Conservation (phyloP, 1,140 invertebrate genomes). For the Wasmannia auropunctata region DNA sequence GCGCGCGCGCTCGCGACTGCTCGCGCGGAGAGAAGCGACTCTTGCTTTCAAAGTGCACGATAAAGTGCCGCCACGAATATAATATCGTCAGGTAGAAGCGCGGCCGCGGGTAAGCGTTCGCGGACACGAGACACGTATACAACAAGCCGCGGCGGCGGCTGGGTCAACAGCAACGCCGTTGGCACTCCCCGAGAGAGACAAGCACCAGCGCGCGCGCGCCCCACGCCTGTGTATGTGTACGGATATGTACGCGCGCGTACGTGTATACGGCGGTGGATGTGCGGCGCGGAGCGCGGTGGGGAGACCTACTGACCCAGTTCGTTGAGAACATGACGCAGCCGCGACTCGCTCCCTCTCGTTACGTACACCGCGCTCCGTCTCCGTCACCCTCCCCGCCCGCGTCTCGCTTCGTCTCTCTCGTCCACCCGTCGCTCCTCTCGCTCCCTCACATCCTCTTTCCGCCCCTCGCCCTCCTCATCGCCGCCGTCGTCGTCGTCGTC, state of each 20-base stretch:
- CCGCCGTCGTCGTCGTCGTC: slow-evolving; percentile 31
- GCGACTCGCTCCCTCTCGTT: slow-evolving; percentile 77
- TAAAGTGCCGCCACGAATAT: slow-evolving; percentile 36
- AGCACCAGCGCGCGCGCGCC: slow-evolving; percentile 62
- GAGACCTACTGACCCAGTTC: slow-evolving; percentile 85
- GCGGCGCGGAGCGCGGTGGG: slow-evolving; percentile 73
- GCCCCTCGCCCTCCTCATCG: not conserved
- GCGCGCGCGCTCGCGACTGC: slow-evolving; percentile 1
- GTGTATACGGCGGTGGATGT: slow-evolving; percentile 69
- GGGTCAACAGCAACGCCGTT: slow-evolving; percentile 85
- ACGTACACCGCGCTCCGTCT: slow-evolving; percentile 66
- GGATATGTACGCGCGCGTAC: not conserved
- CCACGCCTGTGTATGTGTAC: slow-evolving; percentile 50
- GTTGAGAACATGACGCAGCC: slow-evolving; percentile 85
- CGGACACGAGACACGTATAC: slow-evolving; percentile 66
- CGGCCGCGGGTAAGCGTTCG: slow-evolving; percentile 58
- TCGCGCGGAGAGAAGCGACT: slow-evolving; percentile 66
- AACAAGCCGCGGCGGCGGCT: slow-evolving; percentile 79
- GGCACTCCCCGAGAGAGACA: slow-evolving; percentile 80
- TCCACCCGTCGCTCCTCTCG: not conserved
- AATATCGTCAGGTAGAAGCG: slow-evolving; percentile 12
- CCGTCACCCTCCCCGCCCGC: slow-evolving; percentile 41
- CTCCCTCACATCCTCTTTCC: not conserved
- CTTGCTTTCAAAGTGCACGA: slow-evolving; percentile 80
- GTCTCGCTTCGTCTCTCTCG: not conserved